Percentiles rank a stretch among this genome's conserved stretches.
Conservation (phyloP, 2,797 vertebrate genomes). For the Coregonus ussuriensis region DNA sequence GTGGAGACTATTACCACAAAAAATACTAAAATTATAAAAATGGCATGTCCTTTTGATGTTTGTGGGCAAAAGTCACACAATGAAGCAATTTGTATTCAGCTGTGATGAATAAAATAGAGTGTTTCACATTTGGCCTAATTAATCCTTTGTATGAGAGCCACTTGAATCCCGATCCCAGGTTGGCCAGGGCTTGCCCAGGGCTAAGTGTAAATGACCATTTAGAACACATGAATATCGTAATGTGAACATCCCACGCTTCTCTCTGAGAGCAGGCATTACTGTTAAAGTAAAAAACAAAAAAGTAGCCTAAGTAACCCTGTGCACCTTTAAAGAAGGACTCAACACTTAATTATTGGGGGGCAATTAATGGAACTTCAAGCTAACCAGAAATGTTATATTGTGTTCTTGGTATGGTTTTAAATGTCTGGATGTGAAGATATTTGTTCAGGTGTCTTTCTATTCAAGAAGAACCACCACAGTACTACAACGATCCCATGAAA, state of each 20-base stretch:
- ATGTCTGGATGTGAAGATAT: background rate
- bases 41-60: conserved; percentile 20
- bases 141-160: conserved; percentile 40
- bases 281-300: conserved; percentile 21
- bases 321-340: background rate
- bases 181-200: conserved; percentile 29
- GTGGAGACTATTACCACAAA: background rate
- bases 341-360: background rate
- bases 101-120: conserved; percentile 38
- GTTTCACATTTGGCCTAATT: conserved; percentile 43
- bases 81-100: conserved; percentile 44
- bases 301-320: background rate
- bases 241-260: conserved; percentile 31
- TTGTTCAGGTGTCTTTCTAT: no score
- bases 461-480: background rate
- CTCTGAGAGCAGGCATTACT: conserved; percentile 16
- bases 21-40: conserved; percentile 7
- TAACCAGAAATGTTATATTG: background rate
- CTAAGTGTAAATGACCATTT: conserved; percentile 37
- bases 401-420: background rate
- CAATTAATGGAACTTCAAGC: background rate
- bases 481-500: no score
- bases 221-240: conserved; percentile 25
- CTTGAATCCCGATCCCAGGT: conserved; percentile 31
- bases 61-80: conserved; percentile 36